Base-by-base conservation (phyloP, 2,888 invertebrate genomes). In the Eurytoma californica region DNA sequence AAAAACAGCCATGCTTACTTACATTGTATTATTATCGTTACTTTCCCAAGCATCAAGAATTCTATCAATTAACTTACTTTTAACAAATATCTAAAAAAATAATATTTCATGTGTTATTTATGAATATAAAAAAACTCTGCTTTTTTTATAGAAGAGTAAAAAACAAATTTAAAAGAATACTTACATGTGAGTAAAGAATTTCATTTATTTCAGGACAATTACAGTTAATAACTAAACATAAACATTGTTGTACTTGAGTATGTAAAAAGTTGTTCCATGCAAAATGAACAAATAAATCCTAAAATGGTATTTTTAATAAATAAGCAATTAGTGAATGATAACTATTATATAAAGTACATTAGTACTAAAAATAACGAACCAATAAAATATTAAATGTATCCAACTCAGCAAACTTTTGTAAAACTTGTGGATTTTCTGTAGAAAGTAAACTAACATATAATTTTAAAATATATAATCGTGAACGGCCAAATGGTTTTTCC, bases 211-310 rank as follows among this genome's bases (percentile, higher is more conserved):
- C 88, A 67, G 86, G 85, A 83, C 86, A 85, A 79, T 88, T 87
- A 68, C 87, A 86, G 81, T 87, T 89, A 86, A 97, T 93, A 86
- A 96, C 95, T 91, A 94, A 92, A 81, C 92, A 92, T 85, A 97
- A 91, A 89, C 96, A 95, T 90, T 94, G 93, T 90, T 95, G 94
- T 84, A 97, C 95, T 92, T 97, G 96, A 84, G 95, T 95, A 91
- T 98, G 98, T 89, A 98, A 93, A 92, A 98, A 98, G 92, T 97
- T 98, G 92, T 98, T 98, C 95, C 97, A 95, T 83, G 94, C 93
- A 92, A 95, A 97, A 90, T 93, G 93, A 92, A 97, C 97, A 92
- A 97, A 96, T 91, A 98, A 92, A 90, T 97, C 95, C 93, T 97
- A 91, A 86, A 95, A 92, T 18, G 28, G 63, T 75, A 51, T n/a